phyloP scores from a whole-genome alignment of 2,113 vertebrate species.

The Zosterops borbonicus region DNA sequence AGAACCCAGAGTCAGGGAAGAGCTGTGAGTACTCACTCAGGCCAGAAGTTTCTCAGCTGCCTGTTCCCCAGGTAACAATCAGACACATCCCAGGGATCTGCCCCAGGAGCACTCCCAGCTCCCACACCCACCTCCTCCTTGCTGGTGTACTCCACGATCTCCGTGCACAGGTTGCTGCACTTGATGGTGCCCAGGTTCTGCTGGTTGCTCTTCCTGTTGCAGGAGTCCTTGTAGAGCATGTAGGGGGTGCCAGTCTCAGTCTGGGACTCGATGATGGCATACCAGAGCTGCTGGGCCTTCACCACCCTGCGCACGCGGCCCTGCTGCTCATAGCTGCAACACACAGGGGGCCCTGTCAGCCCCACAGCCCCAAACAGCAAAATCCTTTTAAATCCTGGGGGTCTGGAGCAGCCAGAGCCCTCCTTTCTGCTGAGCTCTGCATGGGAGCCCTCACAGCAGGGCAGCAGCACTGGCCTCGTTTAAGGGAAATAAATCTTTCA shows the following conservation, averaged over 20 bases:
- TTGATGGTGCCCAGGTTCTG: slow-evolving; percentile 98
- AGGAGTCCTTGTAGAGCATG: slow-evolving; percentile 97
- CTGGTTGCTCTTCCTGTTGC: slow-evolving; percentile 97
- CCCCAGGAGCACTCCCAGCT: not conserved
- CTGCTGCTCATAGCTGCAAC: slow-evolving; percentile 86
- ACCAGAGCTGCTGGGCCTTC: slow-evolving; percentile 95
- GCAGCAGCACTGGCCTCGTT: not conserved
- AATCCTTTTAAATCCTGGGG: fast-evolving
- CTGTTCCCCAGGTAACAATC: not conserved
- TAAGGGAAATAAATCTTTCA: not conserved
- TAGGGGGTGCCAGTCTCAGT: slow-evolving; percentile 95
- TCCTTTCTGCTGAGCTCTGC: not conserved
- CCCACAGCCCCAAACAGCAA: not conserved
- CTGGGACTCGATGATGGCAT: slow-evolving; percentile 95
- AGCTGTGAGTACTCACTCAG: fast-evolving
- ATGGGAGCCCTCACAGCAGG: not conserved
- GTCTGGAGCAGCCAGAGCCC: not conserved
- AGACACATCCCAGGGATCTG: not conserved
- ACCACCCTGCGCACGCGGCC: slow-evolving; percentile 86
- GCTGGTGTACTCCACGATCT: slow-evolving; percentile 93
- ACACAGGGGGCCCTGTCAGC: fast-evolving
- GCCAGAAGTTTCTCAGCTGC: not conserved
- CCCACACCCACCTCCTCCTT: slow-evolving; percentile 84
- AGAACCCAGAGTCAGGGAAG: not conserved
- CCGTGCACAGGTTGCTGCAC: slow-evolving; percentile 94